A percentile compares a stretch with the other conserved stretches of the same genome.
phyloP scores from a whole-genome alignment of 1,140 invertebrate species.

The Drosophila lowei region DNA sequence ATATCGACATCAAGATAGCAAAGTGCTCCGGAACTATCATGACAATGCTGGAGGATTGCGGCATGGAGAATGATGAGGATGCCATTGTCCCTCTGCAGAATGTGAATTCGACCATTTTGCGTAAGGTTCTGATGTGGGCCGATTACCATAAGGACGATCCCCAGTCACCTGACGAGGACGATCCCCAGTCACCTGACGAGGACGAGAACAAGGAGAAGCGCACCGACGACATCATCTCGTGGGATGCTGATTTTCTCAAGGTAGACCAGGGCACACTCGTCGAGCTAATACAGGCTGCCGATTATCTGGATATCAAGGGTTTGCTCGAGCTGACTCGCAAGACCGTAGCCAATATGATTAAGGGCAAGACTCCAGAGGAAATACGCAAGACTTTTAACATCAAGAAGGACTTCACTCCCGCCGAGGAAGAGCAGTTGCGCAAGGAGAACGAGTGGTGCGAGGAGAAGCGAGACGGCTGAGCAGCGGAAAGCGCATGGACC shows the following conservation, averaged over 20 bases:
- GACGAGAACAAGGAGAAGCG: conserved; percentile 99
- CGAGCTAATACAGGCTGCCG: conserved; percentile 97
- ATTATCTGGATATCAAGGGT: conserved; percentile 99
- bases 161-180: conserved; percentile 97
- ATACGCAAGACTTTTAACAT: conserved; percentile 99
- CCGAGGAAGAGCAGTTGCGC: conserved; percentile 97
- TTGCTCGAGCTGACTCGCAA: conserved; percentile 98
- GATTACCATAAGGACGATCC: conserved; percentile 98
- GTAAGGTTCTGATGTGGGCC: conserved; percentile 98
- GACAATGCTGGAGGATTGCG: conserved; percentile 98
- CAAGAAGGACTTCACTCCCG: conserved; percentile 98
- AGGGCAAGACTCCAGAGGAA: conserved; percentile 98
- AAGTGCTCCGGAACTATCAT: conserved; percentile 99
- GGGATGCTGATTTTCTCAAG: conserved; percentile 99
- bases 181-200: conserved; percentile 97
- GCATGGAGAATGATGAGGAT: conserved; percentile 98
- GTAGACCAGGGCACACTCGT: conserved; percentile 98
- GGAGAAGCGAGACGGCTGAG: conserved; percentile 88
- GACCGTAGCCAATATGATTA: conserved; percentile 99
- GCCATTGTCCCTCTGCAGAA: conserved; percentile 98
- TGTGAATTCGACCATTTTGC: conserved; percentile 98
- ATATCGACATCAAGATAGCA: conserved; percentile 98
- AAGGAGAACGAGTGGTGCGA: conserved; percentile 99
- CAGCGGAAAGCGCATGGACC: no score
- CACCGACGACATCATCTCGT: conserved; percentile 99